Evolutionary conservation across 2,888 invertebrate genomes (phyloP).

Genomic region (Macropis europaea): DNA sequence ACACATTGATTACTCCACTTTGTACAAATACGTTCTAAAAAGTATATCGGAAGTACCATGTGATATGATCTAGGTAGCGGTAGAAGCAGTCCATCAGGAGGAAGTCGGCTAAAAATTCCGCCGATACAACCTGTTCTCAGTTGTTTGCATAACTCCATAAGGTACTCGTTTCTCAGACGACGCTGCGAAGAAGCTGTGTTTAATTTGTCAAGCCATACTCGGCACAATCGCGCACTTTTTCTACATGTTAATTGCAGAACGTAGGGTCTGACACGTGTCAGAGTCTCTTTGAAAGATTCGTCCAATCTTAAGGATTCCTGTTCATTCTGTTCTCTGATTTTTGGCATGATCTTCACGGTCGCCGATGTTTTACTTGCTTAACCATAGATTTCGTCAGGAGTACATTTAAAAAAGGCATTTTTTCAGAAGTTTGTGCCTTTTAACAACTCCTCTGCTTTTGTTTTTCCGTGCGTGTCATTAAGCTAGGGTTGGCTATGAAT

Average conservation of each 20-base stretch:
- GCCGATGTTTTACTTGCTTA: conserved; percentile 1
- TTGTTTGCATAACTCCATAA: conserved; percentile 69
- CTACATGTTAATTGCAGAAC: conserved; percentile 58
- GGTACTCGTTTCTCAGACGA: conserved; percentile 70
- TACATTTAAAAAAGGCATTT: conserved; percentile 10
- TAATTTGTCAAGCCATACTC: conserved; percentile 73
- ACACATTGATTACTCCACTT: conserved; percentile 18
- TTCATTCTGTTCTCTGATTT: conserved; percentile 59
- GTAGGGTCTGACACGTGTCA: conserved; percentile 63
- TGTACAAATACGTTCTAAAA: background rate
- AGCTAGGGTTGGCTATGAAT: background rate
- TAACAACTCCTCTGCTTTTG: background rate
- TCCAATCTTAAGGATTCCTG: conserved; percentile 67
- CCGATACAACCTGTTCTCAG: conserved; percentile 63
- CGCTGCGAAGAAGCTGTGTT: conserved; percentile 63
- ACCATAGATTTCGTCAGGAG: background rate
- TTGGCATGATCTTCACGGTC: conserved; percentile 54
- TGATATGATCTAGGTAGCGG: conserved; percentile 54
- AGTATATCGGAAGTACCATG: conserved; percentile 55
- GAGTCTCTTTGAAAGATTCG: conserved; percentile 67
- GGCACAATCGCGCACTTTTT: conserved; percentile 63
- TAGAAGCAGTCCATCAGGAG: conserved; percentile 63
- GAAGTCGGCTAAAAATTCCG: conserved; percentile 67
- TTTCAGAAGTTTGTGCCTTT: conserved; percentile 10
- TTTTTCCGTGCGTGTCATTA: background rate